phyloP scores from a whole-genome alignment of 2,797 vertebrate genomes.

The Centropyge bicolor region DNA sequence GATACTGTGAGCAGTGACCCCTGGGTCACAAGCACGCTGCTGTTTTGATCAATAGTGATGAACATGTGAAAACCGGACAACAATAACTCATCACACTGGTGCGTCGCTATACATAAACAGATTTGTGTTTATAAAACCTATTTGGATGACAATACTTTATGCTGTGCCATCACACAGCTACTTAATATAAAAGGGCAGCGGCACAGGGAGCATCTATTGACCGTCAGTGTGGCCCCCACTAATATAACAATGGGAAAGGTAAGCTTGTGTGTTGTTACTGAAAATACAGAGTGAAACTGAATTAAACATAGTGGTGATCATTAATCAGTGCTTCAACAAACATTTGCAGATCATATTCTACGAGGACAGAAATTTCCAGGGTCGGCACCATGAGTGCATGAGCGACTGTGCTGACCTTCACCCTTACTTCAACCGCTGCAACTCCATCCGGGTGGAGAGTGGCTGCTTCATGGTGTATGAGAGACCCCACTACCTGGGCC shows the following conservation, averaged over 20 bases:
- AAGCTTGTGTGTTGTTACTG: slow-evolving; percentile 24
- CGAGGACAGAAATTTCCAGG: slow-evolving; percentile 78
- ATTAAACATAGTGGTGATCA: neutral
- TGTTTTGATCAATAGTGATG: slow-evolving; percentile 77
- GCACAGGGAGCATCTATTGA: slow-evolving; percentile 41
- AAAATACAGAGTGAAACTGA: slow-evolving; percentile 16
- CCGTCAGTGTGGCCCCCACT: slow-evolving; percentile 47
- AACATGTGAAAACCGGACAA: slow-evolving; percentile 71
- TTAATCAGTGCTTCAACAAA: neutral
- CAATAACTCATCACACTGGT: slow-evolving; percentile 61
- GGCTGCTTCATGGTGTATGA: slow-evolving; percentile 79
- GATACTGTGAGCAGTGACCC: slow-evolving; percentile 50
- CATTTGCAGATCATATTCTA: slow-evolving; percentile 75
- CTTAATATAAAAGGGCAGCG: slow-evolving; percentile 77
- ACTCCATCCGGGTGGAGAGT: slow-evolving; percentile 77
- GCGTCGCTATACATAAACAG: slow-evolving; percentile 66
- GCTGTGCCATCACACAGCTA: slow-evolving; percentile 79
- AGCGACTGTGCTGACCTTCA: slow-evolving; percentile 78
- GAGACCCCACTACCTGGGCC: slow-evolving; percentile 74
- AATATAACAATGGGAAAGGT: slow-evolving; percentile 78
- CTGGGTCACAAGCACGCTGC: slow-evolving; percentile 24
- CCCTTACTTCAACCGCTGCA: slow-evolving; percentile 78
- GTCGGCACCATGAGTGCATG: slow-evolving; percentile 78
- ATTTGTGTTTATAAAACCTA: slow-evolving; percentile 71
- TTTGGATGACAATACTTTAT: slow-evolving; percentile 82